Evolutionary conservation across 2,113 vertebrate species (phyloP), one percentile per base, ranked within the genome.

Genomic region (Hyla sarda): DNA sequence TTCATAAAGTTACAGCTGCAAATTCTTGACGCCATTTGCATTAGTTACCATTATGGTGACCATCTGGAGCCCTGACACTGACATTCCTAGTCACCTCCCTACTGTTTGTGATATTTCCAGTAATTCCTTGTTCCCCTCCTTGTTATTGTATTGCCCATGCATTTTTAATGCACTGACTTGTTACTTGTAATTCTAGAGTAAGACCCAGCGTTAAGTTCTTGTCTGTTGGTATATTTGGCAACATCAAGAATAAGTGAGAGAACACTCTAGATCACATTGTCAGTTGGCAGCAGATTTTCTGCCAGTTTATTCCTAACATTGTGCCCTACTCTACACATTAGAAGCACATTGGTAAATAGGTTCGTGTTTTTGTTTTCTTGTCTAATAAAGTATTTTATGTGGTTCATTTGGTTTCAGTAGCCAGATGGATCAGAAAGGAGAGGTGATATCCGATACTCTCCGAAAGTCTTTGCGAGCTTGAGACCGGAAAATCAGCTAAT

Each of bases 381-480:
- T 60, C 47, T 13, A 37, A 47, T 74, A 45, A 45, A 83, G 69
- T 73, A 74, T 83, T 60, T 74, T 58, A 45, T 60, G 67, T 83
- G 82, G 69, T 83, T 83, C 52, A 83, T 75, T 74, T 83, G 37
- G n/a, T 47, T 83, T 83, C 71, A 83, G 69, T 83, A 74, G 82
- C 82, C 50, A 83, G 71, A 60, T 52, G 82, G 52, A 75, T 58
- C 32, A 60, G 52, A 74, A 74, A 83, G 21, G 13, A 30, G 32
- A 56, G 82, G 8, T 30, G 69, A 74, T 47, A 83, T 75, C 10
- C 13, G 71, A 83, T 75, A 83, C 71, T 25, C 32, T 74, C 50
- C 60, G 16, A 74, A 73, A 74, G 14, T 83, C 82, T 75, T 75
- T 83, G 52, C 67, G 60, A 58, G 32, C 23, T 58, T 83, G 23